A percentile compares a stretch with the other conserved stretches of the same genome.
Conservation (phyloP, 2,113 vertebrate species). For the Numenius arquata region DNA sequence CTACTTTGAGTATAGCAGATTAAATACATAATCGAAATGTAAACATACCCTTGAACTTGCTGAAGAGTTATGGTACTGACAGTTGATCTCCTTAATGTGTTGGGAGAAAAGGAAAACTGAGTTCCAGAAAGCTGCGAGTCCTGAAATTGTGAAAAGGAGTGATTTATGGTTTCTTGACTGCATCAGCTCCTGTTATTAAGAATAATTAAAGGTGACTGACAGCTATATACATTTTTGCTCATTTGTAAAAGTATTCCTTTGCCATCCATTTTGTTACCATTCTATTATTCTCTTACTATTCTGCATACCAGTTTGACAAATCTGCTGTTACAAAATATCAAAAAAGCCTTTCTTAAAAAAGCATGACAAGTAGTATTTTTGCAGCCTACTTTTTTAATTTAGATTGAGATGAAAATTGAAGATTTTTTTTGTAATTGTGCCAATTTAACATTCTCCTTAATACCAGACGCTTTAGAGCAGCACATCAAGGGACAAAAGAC, state of each 20-base stretch:
- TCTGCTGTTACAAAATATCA: background rate
- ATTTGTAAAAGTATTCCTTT: background rate
- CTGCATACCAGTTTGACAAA: background rate
- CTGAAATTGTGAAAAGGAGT: background rate
- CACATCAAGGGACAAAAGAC: background rate
- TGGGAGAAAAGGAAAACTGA: background rate
- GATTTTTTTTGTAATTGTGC: background rate
- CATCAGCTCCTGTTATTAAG: background rate
- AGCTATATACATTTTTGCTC: background rate
- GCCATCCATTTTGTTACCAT: background rate
- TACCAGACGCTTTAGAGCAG: background rate
- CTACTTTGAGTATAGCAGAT: background rate
- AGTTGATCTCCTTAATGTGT: background rate
- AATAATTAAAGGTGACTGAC: conserved; percentile 17
- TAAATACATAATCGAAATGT: background rate
- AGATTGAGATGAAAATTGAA: background rate
- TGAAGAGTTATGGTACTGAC: background rate
- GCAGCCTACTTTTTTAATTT: background rate
- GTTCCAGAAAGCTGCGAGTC: background rate
- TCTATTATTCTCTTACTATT: background rate
- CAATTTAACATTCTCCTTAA: background rate
- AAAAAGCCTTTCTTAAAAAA: background rate
- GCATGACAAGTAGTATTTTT: background rate
- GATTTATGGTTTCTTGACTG: background rate
- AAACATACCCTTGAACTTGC: background rate